Evolutionary conservation across 2,797 vertebrate species (phyloP), one percentile per base, ranked within the genome.

Genomic region (Gadopsis marmoratus): DNA sequence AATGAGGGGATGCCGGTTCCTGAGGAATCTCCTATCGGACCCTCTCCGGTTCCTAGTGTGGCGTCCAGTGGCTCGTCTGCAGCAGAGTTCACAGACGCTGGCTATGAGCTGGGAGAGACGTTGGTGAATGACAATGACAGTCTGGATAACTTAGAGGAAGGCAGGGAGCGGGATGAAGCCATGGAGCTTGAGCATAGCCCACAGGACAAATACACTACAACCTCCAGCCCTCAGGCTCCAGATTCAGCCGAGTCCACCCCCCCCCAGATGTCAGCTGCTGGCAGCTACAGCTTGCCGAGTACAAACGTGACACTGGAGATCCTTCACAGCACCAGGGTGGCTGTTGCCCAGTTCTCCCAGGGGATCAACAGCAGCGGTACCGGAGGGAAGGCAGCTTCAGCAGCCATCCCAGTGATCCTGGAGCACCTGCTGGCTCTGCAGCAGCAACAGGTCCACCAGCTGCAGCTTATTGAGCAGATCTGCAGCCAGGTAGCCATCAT

Each of bases 401-500:
- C 96, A 37, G 97, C 96, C 43, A 96, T 99, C 87, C 98, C 98
- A 1, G 94, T 97, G 93, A 99, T 99, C 86, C 94, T 99, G 84
- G 97, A 99, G 91, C 98, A 98, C 92, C 93, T 99, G 73, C 92
- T 99, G 92, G 97, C 97, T 12, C 89, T 99, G 91, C 98, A 99
- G 93, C 97, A 98, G 79, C 98, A 99, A 85, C 98, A 99, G 92
- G 96, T 99, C 53, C 98, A 97, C 86, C 98, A 99, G 93, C 95
- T 99, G 86, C 97, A 98, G 94, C 96, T 99, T 9, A 99, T 99
- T 0, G 97, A 99, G 93, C 98, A 99, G 95, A 99, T 99, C 90
- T 97, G 97, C 84, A 99, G 95, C 86, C 98, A 99, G 90, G 97
- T 99, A 29, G 97, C 98, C 3, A 90, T 96, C 87, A 99, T 99